These are phyloP conservation scores for Taeniopygia guttata DNA, from an alignment of 2,797 vertebrate species.

Conservation along the genomic window DNA sequence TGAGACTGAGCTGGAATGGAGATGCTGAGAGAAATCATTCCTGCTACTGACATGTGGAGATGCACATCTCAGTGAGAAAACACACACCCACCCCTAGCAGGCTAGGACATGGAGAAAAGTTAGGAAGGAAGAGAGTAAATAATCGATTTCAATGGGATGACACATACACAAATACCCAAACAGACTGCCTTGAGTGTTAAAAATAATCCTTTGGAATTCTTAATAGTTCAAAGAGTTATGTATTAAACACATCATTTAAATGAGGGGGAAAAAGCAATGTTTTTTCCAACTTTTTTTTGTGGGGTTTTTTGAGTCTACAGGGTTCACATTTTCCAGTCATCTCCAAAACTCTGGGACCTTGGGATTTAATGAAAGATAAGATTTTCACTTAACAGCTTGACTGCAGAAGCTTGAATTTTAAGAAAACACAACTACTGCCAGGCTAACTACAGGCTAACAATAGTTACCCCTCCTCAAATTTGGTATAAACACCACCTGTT, in stretches of 20 bases:
- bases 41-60: neutral
- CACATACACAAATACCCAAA: neutral
- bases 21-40: neutral
- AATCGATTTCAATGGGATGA: neutral
- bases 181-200: neutral
- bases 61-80: neutral
- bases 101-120: neutral
- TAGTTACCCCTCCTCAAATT: neutral
- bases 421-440: neutral
- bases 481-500: constrained; percentile 12
- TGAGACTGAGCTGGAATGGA: neutral
- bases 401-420: neutral
- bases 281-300: neutral
- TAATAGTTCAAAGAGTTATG: neutral
- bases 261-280: neutral
- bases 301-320: neutral
- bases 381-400: neutral
- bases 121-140: neutral
- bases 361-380: neutral
- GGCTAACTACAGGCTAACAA: neutral
- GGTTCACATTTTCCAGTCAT: neutral
- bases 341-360: neutral
- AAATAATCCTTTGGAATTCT: neutral
- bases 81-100: neutral
- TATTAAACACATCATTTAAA: neutral